Conservation (phyloP, 2,797 vertebrate genomes). For the Lacerta agilis region DNA sequence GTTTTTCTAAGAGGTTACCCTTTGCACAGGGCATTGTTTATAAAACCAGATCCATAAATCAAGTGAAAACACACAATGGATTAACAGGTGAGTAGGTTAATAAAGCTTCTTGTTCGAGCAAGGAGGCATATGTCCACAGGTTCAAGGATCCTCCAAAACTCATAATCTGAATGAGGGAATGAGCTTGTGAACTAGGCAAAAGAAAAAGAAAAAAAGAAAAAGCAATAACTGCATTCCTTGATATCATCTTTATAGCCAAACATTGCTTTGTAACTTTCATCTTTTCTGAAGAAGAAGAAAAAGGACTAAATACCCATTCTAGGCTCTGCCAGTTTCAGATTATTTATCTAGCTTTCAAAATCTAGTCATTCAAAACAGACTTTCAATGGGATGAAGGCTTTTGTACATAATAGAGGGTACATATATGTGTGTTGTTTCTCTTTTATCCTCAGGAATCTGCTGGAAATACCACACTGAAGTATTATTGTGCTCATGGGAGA, state of each 20-base stretch:
- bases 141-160: constrained; percentile 60
- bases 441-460: constrained; percentile 56
- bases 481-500: constrained; percentile 35
- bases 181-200: constrained; percentile 60
- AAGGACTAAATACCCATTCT: constrained; percentile 65
- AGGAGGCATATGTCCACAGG: constrained; percentile 59
- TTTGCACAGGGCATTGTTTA: constrained; percentile 53
- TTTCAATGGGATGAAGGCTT: constrained; percentile 60
- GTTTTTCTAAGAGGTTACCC: constrained; percentile 37
- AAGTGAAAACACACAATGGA: constrained; percentile 51
- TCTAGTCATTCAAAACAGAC: constrained; percentile 63
- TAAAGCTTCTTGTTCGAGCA: constrained; percentile 57
- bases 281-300: constrained; percentile 30
- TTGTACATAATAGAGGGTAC: constrained; percentile 61
- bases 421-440: constrained; percentile 65
- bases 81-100: constrained; percentile 72
- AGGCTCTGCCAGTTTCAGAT: constrained; percentile 62
- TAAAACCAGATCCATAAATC: constrained; percentile 60
- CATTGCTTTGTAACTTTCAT: constrained; percentile 58
- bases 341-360: constrained; percentile 64
- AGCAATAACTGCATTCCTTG: constrained; percentile 54
- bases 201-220: constrained; percentile 44
- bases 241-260: constrained; percentile 62
- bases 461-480: constrained; percentile 56
- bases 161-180: constrained; percentile 64